phyloP scores from a whole-genome alignment of 1,140 invertebrate species.

The Maniola jurtina region DNA sequence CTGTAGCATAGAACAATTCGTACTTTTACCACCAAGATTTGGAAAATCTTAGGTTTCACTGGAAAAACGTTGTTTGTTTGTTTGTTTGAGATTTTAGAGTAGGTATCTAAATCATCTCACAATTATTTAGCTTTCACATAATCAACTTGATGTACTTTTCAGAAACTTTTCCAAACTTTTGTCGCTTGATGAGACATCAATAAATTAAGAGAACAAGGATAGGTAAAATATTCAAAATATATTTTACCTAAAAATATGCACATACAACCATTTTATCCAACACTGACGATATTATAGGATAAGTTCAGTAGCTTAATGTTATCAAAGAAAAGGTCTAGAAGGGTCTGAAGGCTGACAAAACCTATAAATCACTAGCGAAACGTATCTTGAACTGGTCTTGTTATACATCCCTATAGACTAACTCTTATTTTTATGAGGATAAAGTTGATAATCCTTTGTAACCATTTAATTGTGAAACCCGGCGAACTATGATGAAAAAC shows the following conservation, averaged over 20 bases:
- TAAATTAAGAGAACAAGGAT: no score
- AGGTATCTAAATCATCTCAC: no score
- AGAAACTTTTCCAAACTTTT: no score
- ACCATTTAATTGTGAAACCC: background rate
- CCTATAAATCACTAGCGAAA: constrained; percentile 26
- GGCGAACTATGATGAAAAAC: constrained; percentile 26
- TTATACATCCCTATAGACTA: background rate
- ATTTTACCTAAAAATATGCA: background rate
- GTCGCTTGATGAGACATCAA: no score
- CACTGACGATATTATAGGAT: constrained; percentile 21
- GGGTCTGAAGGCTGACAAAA: constrained; percentile 27
- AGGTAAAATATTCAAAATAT: no score
- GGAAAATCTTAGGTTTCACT: no score
- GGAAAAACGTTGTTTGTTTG: no score
- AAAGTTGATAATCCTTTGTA: constrained; percentile 8
- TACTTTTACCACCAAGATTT: no score
- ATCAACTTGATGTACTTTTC: no score
- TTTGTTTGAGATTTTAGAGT: no score
- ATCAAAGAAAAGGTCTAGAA: constrained; percentile 26
- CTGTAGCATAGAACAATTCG: no score
- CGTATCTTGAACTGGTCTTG: constrained; percentile 12
- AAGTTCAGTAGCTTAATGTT: constrained; percentile 28
- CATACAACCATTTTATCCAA: background rate
- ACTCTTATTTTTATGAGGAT: background rate
- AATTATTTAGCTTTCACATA: no score